Base-by-base conservation (phyloP, 2,797 vertebrate species). In the Pangasius djambal region DNA sequence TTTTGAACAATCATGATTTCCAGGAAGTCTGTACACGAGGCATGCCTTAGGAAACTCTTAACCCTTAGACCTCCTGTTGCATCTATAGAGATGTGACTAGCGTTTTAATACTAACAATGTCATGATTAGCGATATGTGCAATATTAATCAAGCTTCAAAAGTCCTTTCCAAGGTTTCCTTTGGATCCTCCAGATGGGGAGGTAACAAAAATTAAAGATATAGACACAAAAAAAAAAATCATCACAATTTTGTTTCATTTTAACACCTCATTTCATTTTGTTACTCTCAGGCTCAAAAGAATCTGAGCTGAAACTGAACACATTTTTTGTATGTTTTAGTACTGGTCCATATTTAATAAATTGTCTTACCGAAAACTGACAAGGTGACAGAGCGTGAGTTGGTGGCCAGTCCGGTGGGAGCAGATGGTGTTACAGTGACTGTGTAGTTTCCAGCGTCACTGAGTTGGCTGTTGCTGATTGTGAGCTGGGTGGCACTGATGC, bases 341-440 rank as follows among this genome's bases (percentile, higher is more conserved):
- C 1, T 18, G 3, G n/a, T 22, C 8, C 0, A 65, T 44, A 83
- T 63, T 67, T 48, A 44, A 55, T 22, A 31, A 0, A 34, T 0
- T 10, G 52, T 90, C 95, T 95, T 93, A 97, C 96, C 95, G 31
- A 94, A 97, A 86, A 97, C 96, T 0, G 88, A 94, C 70, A 97
- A 93, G 83, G 92, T 89, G 28, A 95, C 88, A 0, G 94, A 92
- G 90, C 81, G 89, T 44, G 94, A 92, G 94, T 94, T 96, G 5
- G 12, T 0, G 4, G 0, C 0, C 40, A 95, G 81, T 37, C 92
- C 94, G 0, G 95, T 94, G 81, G 77, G 78, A 1, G 40, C 70
- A 0, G 0, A 0, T 2, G 96, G 96, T 57, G 69, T 87, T 40
- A 97, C 96, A 2, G 1, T 52, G 92, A 94, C 95, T 0, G 84